A percentile compares a stretch with the other conserved stretches of the same genome.
phyloP scores from a whole-genome alignment of 2,113 vertebrate species.

The Brachyistius frenatus region DNA sequence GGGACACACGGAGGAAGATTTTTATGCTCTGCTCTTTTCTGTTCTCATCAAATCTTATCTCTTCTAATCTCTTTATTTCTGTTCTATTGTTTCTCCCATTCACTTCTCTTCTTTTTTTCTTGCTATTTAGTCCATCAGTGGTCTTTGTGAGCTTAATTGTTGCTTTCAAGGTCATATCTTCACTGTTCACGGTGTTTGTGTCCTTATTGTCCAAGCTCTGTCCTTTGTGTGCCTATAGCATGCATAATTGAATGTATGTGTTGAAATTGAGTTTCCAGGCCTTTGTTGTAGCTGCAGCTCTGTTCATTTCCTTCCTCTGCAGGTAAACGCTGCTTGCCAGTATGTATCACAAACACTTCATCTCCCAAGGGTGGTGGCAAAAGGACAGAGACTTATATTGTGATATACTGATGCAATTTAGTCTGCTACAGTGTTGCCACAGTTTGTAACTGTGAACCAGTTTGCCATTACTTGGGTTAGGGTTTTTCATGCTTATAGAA shows the following conservation, averaged over 20 bases:
- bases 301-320: constrained; percentile 22
- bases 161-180: constrained; percentile 45
- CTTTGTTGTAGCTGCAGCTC: constrained; percentile 42
- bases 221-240: constrained; percentile 25
- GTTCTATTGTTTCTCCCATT: neutral
- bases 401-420: constrained; percentile 30
- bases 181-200: constrained; percentile 17
- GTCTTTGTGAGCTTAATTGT: constrained; percentile 42
- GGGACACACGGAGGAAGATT: constrained; percentile 17
- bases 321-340: constrained; percentile 25
- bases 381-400: constrained; percentile 39
- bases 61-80: constrained; percentile 11
- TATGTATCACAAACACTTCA: constrained; percentile 29
- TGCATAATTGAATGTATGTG: constrained; percentile 56
- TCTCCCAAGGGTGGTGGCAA: constrained; percentile 39
- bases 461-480: neutral
- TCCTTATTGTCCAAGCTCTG: constrained; percentile 17
- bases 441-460: constrained; percentile 1
- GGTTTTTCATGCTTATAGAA: neutral
- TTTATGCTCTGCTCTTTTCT: neutral
- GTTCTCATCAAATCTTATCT: constrained; percentile 24
- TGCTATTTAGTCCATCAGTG: constrained; percentile 6
- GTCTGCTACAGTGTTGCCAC: neutral
- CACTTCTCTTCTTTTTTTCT: neutral
- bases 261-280: constrained; percentile 59